These are phyloP conservation scores for Stratiomys singularior DNA, from an alignment of 2,888 invertebrate genomes.

Conservation along the genomic window DNA sequence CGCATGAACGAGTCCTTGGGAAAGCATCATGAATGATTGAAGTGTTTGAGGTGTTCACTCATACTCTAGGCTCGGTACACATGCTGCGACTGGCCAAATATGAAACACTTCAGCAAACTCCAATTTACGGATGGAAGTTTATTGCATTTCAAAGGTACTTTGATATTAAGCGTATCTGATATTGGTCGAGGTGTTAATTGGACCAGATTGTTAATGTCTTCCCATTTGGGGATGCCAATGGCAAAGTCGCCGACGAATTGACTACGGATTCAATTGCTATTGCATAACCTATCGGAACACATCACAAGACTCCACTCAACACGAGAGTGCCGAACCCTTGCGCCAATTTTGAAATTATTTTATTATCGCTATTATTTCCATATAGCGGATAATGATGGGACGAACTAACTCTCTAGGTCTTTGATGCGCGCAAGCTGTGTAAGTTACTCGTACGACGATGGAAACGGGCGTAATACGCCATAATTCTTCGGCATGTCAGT, in stretches of 20 bases:
- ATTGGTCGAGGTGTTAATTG: constrained; percentile 44
- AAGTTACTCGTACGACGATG: neutral
- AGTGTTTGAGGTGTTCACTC: constrained; percentile 2
- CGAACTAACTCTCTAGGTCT: neutral
- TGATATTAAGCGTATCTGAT: constrained; percentile 40
- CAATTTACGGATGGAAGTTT: neutral
- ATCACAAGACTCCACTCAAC: constrained; percentile 21
- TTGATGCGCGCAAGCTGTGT: constrained; percentile 17
- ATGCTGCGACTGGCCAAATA: constrained; percentile 6
- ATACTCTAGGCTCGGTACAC: neutral
- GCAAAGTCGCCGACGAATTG: constrained; percentile 21
- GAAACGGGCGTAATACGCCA: constrained; percentile 32
- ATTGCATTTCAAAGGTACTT: constrained; percentile 26
- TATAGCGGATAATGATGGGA: constrained; percentile 37
- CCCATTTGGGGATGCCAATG: constrained; percentile 30
- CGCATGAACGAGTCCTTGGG: neutral
- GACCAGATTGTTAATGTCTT: constrained; percentile 42
- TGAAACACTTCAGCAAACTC: neutral
- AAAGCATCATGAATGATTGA: neutral
- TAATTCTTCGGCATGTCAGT: constrained; percentile 39
- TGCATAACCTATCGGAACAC: constrained; percentile 41
- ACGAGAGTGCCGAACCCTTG: neutral
- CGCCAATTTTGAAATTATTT: constrained; percentile 43
- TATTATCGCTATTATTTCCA: constrained; percentile 43
- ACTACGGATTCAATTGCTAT: constrained; percentile 9